A percentile compares a stretch with the other conserved stretches of the same genome.
These are phyloP conservation scores for Mylabris phalerata DNA, from an alignment of 1,140 invertebrate species.

Conservation along the genomic window DNA sequence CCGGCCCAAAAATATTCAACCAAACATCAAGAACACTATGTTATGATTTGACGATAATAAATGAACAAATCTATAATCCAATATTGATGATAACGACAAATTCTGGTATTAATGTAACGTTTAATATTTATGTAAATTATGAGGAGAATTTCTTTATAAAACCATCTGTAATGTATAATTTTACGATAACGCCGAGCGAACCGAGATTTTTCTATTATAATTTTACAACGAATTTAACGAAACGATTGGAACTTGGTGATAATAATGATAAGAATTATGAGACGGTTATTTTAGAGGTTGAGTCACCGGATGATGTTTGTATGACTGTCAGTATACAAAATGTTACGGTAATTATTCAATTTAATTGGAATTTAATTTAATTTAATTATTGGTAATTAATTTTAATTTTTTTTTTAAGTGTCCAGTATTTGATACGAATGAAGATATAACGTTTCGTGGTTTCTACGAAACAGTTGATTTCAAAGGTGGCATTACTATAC, in stretches of 20 bases:
- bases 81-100: constrained; percentile 57
- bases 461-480: constrained; percentile 66
- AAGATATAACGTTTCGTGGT: constrained; percentile 62
- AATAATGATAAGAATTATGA: constrained; percentile 38
- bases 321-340: constrained; percentile 70
- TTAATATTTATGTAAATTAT: constrained; percentile 48
- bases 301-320: constrained; percentile 55
- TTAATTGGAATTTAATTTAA: no score
- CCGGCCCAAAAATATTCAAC: constrained; percentile 46
- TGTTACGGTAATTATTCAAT: constrained; percentile 48
- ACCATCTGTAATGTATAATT: constrained; percentile 38
- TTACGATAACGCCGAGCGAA: constrained; percentile 46
- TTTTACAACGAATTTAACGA: constrained; percentile 47
- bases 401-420: constrained; percentile 49
- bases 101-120: constrained; percentile 44
- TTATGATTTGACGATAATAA: constrained; percentile 36
- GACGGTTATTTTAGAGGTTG: constrained; percentile 58
- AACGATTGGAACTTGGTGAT: not conserved
- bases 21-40: constrained; percentile 59
- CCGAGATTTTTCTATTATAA: constrained; percentile 44
- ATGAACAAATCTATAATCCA: constrained; percentile 37
- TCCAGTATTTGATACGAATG: constrained; percentile 67
- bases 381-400: no score
- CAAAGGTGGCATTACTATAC: constrained; percentile 62
- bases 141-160: constrained; percentile 52